Evolutionary conservation across 1,140 invertebrate genomes (phyloP).

Genomic region (Drosophila hydei): DNA sequence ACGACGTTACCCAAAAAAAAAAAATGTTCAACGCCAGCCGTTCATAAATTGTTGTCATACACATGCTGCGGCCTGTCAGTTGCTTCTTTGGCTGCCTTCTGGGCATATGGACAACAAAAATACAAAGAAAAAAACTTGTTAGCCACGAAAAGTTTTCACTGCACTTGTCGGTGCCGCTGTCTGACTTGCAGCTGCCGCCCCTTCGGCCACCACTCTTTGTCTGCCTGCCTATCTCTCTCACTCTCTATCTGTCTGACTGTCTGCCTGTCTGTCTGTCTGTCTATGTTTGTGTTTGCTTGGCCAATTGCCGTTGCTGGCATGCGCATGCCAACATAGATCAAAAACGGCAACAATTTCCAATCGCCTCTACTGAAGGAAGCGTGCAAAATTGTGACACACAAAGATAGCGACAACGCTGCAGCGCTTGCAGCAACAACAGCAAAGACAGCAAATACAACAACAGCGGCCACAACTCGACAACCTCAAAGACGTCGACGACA

Average conservation of each 20-base stretch:
- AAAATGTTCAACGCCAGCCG: slow-evolving; percentile 67
- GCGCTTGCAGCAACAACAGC: slow-evolving; percentile 16
- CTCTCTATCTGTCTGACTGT: slow-evolving; percentile 18
- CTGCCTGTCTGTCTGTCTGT: slow-evolving; percentile 31
- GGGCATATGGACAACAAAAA: slow-evolving; percentile 18
- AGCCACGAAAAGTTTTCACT: slow-evolving; percentile 67
- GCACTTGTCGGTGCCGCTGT: slow-evolving; percentile 64
- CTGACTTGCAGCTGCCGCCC: slow-evolving; percentile 10
- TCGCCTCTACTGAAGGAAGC: slow-evolving; percentile 58
- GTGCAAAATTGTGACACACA: slow-evolving; percentile 79
- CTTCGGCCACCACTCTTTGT: not conserved
- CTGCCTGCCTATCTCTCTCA: slow-evolving; percentile 12
- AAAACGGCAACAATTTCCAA: slow-evolving; percentile 76
- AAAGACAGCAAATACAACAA: not conserved
- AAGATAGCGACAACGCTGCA: slow-evolving; percentile 60
- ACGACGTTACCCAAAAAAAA: slow-evolving; percentile 27
- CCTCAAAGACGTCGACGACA: slow-evolving; percentile 12
- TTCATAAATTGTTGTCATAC: slow-evolving; percentile 69
- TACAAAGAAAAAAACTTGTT: slow-evolving; percentile 62
- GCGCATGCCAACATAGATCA: slow-evolving; percentile 79
- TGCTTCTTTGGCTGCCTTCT: slow-evolving; percentile 3
- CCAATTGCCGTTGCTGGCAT: slow-evolving; percentile 62
- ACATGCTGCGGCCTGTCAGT: slow-evolving; percentile 25
- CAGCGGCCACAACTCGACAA: slow-evolving; percentile 12
- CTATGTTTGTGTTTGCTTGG: slow-evolving; percentile 50